Evolutionary conservation across 2,113 vertebrate genomes (phyloP).

Genomic region (Trinectes maculatus): DNA sequence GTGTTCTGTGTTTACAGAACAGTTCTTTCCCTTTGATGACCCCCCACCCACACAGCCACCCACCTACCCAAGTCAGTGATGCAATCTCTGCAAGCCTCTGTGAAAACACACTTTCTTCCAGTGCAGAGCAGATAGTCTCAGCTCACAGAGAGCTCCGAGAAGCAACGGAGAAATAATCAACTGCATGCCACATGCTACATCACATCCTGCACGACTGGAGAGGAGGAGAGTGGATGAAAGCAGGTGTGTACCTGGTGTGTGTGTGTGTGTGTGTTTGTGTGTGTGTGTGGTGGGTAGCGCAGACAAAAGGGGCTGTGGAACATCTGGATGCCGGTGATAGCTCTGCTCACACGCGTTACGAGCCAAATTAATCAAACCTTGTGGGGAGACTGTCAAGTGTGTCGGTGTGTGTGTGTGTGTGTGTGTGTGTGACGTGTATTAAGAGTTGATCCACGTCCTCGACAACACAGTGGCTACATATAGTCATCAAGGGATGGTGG

Average conservation of each 20-base stretch:
- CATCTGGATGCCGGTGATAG: constrained; percentile 82
- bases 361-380: constrained; percentile 82
- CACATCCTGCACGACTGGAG: constrained; percentile 49
- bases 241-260: constrained; percentile 43
- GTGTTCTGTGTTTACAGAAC: constrained; percentile 34
- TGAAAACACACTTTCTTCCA: constrained; percentile 42
- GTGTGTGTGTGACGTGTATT: constrained; percentile 55
- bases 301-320: constrained; percentile 74
- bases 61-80: constrained; percentile 48
- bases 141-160: constrained; percentile 34
- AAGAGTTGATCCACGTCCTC: constrained; percentile 69
- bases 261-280: constrained; percentile 24
- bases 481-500: constrained; percentile 50
- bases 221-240: constrained; percentile 52
- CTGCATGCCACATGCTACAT: constrained; percentile 35
- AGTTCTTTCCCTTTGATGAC: constrained; percentile 38
- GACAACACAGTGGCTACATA: constrained; percentile 57
- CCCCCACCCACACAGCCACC: too few species aligned
- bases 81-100: constrained; percentile 37
- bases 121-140: constrained; percentile 54
- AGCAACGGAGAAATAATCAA: constrained; percentile 55
- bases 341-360: constrained; percentile 69
- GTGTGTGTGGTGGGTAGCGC: constrained; percentile 3
- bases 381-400: constrained; percentile 63
- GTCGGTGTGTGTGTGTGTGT: constrained; percentile 47